Evolutionary conservation across 2,797 vertebrate species (phyloP), one percentile per base, ranked within the genome.

Genomic region (Falco biarmicus): DNA sequence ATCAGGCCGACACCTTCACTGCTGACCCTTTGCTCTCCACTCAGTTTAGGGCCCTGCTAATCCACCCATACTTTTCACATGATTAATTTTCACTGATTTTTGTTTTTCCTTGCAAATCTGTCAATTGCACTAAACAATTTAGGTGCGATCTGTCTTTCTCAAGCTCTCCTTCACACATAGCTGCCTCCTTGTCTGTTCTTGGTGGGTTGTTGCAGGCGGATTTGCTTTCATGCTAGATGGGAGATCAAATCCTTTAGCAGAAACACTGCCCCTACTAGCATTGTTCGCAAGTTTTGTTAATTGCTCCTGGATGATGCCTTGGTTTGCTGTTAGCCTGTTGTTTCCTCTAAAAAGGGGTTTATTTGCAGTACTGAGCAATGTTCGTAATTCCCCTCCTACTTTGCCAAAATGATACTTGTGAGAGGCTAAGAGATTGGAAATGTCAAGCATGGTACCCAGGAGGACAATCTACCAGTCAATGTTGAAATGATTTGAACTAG

Each of bases 401-500:
- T 79, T 51, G 75, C 71, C 89, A 68, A 94, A 96, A 92, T 3
- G 26, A 87, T 84, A 6, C 90, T 93, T 87, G 56, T 80, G 85
- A 93, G 89, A 97, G 60, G 77, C 87, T 91, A 61, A 86, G 84
- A 95, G 78, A 89, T 92, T 96, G 91, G 84, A 97, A 97, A 97
- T 97, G 95, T 97, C 94, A 96, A 71, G 82, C 78, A 29, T 54
- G 73, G 80, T 78, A 93, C 92, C 95, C 91, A 96, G 61, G 93
- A 96, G 94, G 84, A 93, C 96, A 96, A 97, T 96, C 96, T 94
- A 88, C 84, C 82, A 90, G 92, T 95, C 95, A 96, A 87, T 96
- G 91, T 83, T 82, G 93, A 94, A 94, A 95, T 87, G 78, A 96
- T 96, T 96, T 97, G 93, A 97, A 97, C 95, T 94, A 79, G 57